Conservation (phyloP, 1,140 invertebrate genomes). For the Sarcophaga peregrina region DNA sequence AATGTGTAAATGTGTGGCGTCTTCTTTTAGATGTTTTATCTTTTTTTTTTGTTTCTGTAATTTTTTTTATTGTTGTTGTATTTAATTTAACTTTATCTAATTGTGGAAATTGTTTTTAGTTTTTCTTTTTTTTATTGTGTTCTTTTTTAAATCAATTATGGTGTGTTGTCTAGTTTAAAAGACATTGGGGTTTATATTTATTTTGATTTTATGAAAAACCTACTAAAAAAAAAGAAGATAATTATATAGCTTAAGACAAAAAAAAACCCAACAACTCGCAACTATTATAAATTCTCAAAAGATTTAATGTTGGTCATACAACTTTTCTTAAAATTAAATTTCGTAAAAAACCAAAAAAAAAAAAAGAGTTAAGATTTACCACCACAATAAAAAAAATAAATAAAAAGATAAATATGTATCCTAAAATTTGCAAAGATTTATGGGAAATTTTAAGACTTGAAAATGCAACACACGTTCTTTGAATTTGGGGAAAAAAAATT, state of each 20-base stretch:
- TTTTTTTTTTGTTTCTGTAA: not conserved
- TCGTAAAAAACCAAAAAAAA: too few species aligned
- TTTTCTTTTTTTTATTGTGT: not conserved
- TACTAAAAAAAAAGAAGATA: not conserved
- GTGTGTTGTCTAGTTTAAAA: not conserved
- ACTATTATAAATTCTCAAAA: not conserved
- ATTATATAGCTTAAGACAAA: not conserved
- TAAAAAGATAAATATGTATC: not conserved
- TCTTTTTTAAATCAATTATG: not conserved
- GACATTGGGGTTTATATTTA: not conserved
- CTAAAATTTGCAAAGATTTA: slow-evolving; percentile 4
- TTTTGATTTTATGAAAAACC: not conserved
- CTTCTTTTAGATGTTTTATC: not conserved
- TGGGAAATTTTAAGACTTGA: not conserved
- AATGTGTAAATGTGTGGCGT: slow-evolving; percentile 18
- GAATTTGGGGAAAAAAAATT: not conserved
- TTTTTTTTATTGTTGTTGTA: not conserved
- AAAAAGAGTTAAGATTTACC: too few species aligned
- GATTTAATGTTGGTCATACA: slow-evolving; percentile 27
- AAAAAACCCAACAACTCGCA: not conserved
- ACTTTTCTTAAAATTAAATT: slow-evolving; percentile 4
- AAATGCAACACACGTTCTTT: not conserved
- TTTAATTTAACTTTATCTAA: slow-evolving; percentile 2
- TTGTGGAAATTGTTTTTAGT: slow-evolving; percentile 2
- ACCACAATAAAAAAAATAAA: too few species aligned